These are phyloP conservation scores for Drosophila anomelani DNA, from an alignment of 2,888 invertebrate species.

Conservation along the genomic window DNA sequence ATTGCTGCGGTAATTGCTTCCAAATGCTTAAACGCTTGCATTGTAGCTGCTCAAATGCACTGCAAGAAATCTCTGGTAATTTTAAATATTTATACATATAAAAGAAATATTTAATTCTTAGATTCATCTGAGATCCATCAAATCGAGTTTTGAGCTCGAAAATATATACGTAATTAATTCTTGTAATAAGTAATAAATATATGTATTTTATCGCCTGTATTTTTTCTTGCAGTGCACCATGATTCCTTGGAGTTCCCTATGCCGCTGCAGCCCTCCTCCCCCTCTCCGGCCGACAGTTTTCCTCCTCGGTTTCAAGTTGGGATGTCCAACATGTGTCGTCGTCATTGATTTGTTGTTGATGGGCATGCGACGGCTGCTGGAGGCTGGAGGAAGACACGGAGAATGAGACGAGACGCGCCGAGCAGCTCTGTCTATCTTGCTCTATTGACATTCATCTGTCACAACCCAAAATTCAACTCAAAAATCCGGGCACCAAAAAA, in stretches of 20 bases:
- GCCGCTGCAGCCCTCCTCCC: constrained; percentile 2
- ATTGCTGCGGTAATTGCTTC: constrained; percentile 81
- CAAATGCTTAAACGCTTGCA: constrained; percentile 80
- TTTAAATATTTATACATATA: neutral
- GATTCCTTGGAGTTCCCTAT: constrained; percentile 33
- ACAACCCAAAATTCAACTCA: constrained; percentile 57
- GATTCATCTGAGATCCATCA: neutral
- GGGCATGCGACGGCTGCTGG: constrained; percentile 55
- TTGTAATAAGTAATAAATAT: neutral
- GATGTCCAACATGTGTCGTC: constrained; percentile 80
- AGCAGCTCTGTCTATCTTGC: constrained; percentile 37
- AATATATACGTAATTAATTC: too few species aligned
- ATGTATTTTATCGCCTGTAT: neutral
- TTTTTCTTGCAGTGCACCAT: constrained; percentile 18
- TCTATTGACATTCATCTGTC: constrained; percentile 76
- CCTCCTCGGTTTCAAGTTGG: constrained; percentile 45
- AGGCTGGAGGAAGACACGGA: constrained; percentile 14
- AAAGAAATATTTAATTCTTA: neutral
- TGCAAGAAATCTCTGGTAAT: neutral
- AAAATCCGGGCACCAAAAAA: constrained; percentile 10
- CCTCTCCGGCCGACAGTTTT: constrained; percentile 23
- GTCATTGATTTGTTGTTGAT: constrained; percentile 80
- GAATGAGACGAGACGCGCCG: constrained; percentile 9
- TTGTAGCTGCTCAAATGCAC: constrained; percentile 44
- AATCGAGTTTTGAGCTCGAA: too few species aligned